phyloP scores from a whole-genome alignment of 2,113 vertebrate species.

The Rhegmatorhina hoffmannsi region DNA sequence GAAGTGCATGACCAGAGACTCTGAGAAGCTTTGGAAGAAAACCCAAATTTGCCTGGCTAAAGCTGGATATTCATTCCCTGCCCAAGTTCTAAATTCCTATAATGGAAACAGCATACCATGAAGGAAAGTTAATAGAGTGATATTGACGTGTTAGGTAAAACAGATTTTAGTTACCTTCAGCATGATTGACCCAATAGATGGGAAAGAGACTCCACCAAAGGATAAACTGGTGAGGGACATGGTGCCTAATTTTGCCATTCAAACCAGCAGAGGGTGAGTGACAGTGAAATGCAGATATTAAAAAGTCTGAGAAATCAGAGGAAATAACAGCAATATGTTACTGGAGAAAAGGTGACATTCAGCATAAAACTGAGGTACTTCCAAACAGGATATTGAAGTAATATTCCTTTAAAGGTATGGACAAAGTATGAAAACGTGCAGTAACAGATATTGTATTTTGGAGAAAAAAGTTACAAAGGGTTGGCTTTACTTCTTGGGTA shows the following conservation, averaged over 20 bases:
- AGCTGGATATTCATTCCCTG: neutral
- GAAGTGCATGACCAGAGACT: neutral
- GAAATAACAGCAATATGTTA: neutral
- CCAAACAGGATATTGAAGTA: neutral
- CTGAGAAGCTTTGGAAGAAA: slow-evolving; percentile 30
- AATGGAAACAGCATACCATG: slow-evolving; percentile 36
- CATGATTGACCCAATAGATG: neutral
- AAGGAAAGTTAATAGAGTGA: slow-evolving; percentile 29
- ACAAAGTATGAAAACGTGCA: neutral
- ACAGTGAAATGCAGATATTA: neutral
- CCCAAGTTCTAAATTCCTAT: neutral
- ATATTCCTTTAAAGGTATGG: neutral
- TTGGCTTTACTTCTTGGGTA: neutral
- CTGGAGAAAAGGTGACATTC: neutral
- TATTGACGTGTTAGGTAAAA: slow-evolving; percentile 19
- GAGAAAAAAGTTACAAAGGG: neutral
- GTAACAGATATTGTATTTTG: neutral
- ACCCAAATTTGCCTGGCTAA: neutral
- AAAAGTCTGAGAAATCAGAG: neutral
- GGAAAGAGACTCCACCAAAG: neutral
- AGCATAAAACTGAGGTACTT: neutral
- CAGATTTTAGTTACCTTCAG: neutral
- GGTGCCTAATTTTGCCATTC: neutral
- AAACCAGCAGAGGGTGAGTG: neutral
- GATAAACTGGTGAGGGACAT: neutral